Percentiles rank a stretch among this genome's conserved stretches.
These are phyloP conservation scores for Pristionchus entomophagus DNA, from an alignment of 2,888 invertebrate species.

Conservation along the genomic window DNA sequence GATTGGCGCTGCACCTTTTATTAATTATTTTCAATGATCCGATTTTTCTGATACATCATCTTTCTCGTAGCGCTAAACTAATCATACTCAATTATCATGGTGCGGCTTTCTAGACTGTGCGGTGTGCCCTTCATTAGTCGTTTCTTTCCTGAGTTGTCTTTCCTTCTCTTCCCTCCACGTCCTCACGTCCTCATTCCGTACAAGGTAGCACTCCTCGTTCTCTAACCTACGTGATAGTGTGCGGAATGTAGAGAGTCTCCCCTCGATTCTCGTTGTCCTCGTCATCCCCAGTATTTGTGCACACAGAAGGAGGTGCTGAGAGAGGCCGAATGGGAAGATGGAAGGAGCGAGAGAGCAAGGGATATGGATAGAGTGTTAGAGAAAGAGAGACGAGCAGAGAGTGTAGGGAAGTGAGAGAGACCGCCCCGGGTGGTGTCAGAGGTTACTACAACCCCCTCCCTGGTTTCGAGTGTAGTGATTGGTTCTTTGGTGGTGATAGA, in stretches of 20 bases:
- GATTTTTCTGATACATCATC: too few species aligned
- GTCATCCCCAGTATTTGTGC: not conserved
- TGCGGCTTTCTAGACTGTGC: too few species aligned
- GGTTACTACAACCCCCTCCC: not conserved
- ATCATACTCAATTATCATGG: too few species aligned
- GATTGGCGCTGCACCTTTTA: too few species aligned
- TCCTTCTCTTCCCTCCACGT: not conserved
- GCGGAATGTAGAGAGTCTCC: too few species aligned
- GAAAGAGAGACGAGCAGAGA: not conserved
- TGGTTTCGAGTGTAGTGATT: not conserved
- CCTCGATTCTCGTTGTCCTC: too few species aligned
- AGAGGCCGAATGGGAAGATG: not conserved
- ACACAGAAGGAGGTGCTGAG: constrained; percentile 33
- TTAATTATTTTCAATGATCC: too few species aligned
- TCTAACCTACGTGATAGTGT: not conserved
- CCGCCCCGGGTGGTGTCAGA: not conserved
- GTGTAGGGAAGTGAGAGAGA: not conserved
- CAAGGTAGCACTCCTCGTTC: not conserved
- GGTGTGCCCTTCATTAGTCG: too few species aligned
- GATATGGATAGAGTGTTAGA: not conserved
- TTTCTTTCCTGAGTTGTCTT: too few species aligned
- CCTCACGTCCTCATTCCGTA: not conserved
- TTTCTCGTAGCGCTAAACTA: too few species aligned
- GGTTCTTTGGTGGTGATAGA: not conserved
- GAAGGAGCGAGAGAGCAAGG: not conserved